Conservation (phyloP, 2,113 vertebrate genomes). For the Eretmochelys imbricata region DNA sequence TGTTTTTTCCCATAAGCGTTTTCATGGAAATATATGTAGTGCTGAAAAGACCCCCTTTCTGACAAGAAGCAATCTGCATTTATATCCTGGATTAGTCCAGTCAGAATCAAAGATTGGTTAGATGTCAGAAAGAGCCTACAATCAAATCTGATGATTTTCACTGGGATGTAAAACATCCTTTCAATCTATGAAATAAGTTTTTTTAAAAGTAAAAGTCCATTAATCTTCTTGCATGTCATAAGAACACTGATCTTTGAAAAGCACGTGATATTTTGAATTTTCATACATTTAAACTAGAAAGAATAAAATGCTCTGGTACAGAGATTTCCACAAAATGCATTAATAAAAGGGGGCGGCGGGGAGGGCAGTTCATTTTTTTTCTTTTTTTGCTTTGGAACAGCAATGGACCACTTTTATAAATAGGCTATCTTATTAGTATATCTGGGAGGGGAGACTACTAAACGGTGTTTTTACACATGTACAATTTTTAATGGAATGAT, state of each 20-base stretch:
- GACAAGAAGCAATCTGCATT: slow-evolving; percentile 59
- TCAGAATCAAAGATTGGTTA: slow-evolving; percentile 51
- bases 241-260: slow-evolving; percentile 69
- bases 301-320: not conserved
- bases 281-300: slow-evolving; percentile 56
- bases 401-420: not conserved
- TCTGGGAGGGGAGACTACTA: not conserved
- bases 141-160: slow-evolving; percentile 56
- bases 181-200: slow-evolving; percentile 55
- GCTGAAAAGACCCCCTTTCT: slow-evolving; percentile 41
- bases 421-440: not conserved
- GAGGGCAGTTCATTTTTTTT: too few species aligned
- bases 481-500: not conserved
- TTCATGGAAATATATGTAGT: slow-evolving; percentile 16
- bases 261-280: slow-evolving; percentile 73
- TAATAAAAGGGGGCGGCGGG: not conserved
- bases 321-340: slow-evolving; percentile 33
- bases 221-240: slow-evolving; percentile 68
- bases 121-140: slow-evolving; percentile 60
- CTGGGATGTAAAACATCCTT: slow-evolving; percentile 56
- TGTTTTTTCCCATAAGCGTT: not conserved
- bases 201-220: slow-evolving; percentile 47
- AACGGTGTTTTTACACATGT: not conserved
- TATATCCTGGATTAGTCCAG: slow-evolving; percentile 62
- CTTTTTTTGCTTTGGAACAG: too few species aligned